Conservation (phyloP, 2,888 invertebrate genomes). For the Galerucella nymphaeae region DNA sequence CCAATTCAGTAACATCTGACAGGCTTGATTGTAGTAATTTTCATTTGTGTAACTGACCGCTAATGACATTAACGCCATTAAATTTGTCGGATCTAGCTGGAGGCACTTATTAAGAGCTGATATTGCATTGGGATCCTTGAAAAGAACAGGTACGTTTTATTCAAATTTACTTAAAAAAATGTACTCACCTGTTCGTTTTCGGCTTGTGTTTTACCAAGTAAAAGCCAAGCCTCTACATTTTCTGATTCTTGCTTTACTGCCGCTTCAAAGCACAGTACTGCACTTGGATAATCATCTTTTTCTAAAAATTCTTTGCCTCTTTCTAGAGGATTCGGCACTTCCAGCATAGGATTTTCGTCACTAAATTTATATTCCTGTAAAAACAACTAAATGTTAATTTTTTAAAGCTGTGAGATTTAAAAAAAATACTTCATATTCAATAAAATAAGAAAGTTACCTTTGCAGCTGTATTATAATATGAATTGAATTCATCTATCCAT, state of each 20-base stretch:
- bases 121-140: conserved; percentile 88
- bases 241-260: conserved; percentile 86
- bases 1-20: conserved; percentile 83
- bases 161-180: not conserved
- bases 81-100: conserved; percentile 81
- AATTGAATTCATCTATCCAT: conserved; percentile 78
- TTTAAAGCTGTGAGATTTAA: not conserved
- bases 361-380: conserved; percentile 80
- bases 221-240: conserved; percentile 86
- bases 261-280: conserved; percentile 96
- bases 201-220: conserved; percentile 91
- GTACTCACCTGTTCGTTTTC: conserved; percentile 89
- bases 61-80: conserved; percentile 87
- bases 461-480: conserved; percentile 71
- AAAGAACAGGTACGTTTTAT: not conserved
- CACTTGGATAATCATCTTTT: conserved; percentile 93
- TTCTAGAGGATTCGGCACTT: conserved; percentile 81
- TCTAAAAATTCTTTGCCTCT: conserved; percentile 86
- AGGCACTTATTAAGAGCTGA: conserved; percentile 89
- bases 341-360: conserved; percentile 87
- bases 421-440: conserved; percentile 11
- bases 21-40: conserved; percentile 90
- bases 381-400: conserved; percentile 16
- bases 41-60: conserved; percentile 98
- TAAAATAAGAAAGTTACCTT: conserved; percentile 60